These are phyloP conservation scores for Pachyseris speciosa DNA, from an alignment of 64 coral and sea anemone species.

Conservation along the genomic window DNA sequence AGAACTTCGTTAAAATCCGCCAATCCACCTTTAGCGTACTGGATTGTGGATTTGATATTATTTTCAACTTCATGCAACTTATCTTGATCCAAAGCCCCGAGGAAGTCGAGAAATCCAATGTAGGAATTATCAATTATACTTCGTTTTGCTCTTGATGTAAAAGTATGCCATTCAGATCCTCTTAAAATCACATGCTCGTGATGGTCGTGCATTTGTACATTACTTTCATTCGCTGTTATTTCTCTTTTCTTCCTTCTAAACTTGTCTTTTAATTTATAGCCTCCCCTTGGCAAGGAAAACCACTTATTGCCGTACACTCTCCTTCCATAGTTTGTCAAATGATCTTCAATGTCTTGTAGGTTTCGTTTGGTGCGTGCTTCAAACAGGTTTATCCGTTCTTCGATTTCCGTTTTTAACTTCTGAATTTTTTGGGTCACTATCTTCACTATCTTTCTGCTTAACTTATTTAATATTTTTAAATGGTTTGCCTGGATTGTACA, in stretches of 20 bases:
- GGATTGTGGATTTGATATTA: conserved; percentile 54
- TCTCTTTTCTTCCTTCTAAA: not conserved
- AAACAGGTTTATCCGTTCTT: conserved; percentile 29
- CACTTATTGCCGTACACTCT: conserved; percentile 71
- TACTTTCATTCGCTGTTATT: not conserved
- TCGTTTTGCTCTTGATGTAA: conserved; percentile 38
- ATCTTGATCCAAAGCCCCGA: conserved; percentile 72
- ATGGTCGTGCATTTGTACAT: not conserved
- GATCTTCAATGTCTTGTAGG: conserved; percentile 15
- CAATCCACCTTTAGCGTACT: conserved; percentile 48
- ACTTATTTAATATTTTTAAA: conserved; percentile 78
- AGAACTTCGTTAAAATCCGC: conserved; percentile 64
- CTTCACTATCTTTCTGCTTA: conserved; percentile 58
- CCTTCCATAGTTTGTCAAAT: conserved; percentile 20
- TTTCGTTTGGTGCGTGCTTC: conserved; percentile 29
- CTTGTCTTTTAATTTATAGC: not conserved
- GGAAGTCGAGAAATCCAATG: conserved; percentile 78
- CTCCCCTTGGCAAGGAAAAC: conserved; percentile 64
- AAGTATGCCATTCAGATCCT: not conserved
- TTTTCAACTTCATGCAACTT: conserved; percentile 16
- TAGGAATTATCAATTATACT: conserved; percentile 37
- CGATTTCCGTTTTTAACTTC: conserved; percentile 35
- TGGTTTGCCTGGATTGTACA: conserved; percentile 76
- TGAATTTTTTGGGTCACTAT: conserved; percentile 52
- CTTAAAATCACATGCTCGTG: not conserved